These are phyloP conservation scores for Bombus vancouverensis DNA, from an alignment of 1,140 invertebrate species.

Conservation along the genomic window DNA sequence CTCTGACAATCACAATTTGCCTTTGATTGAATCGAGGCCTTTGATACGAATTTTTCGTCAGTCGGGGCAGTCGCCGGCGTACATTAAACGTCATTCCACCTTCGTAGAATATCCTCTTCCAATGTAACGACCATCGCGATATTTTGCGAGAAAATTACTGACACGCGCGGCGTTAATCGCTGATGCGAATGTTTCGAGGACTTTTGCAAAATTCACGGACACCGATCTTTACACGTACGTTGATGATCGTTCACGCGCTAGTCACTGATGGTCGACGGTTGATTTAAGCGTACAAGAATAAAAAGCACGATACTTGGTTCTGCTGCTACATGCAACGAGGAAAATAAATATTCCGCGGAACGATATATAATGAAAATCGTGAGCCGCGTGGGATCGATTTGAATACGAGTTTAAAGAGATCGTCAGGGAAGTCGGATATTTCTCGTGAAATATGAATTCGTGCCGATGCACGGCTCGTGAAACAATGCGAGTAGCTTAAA, in stretches of 20 bases:
- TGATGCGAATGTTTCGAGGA: neutral
- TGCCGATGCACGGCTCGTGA: too few species aligned
- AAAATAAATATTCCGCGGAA: too few species aligned
- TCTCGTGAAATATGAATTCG: neutral
- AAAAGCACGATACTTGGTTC: neutral
- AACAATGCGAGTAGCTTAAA: constrained; percentile 5
- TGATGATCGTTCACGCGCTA: neutral
- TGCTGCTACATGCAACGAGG: too few species aligned
- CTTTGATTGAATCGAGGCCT: neutral
- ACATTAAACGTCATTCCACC: constrained; percentile 27
- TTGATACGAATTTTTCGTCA: constrained; percentile 26
- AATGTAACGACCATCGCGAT: neutral
- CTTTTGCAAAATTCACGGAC: neutral
- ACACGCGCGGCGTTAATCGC: neutral
- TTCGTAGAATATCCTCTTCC: neutral
- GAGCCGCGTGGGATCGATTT: neutral
- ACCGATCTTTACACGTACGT: neutral
- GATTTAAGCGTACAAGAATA: neutral
- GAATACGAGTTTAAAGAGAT: neutral
- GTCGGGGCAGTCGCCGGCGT: neutral
- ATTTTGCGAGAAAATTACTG: neutral
- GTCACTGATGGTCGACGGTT: neutral
- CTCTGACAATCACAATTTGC: constrained; percentile 39
- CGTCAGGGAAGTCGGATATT: neutral
- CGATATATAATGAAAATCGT: neutral